Evolutionary conservation across 2,113 vertebrate species (phyloP), one percentile per base, ranked within the genome.

Genomic region (Ibidorhyncha struthersii): DNA sequence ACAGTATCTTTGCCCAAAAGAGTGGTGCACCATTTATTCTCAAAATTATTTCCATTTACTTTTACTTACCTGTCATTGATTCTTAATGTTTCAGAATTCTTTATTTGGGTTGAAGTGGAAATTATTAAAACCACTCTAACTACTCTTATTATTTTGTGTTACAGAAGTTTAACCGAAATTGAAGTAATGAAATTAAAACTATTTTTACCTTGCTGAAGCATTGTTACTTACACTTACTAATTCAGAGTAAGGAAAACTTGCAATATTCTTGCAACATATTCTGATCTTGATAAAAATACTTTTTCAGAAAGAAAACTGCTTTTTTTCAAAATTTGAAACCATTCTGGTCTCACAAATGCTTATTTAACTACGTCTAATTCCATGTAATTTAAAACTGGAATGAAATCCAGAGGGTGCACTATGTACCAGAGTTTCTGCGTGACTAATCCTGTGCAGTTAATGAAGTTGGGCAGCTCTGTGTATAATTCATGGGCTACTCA

Each of bases 401-500:
- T 45, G 81, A 87, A 90, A 91, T 94, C 78, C 93, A 85, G 91
- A 87, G 91, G 82, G 91, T 90, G 84, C n/a, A 21, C 30, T 43
- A 52, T 1, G 0, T 18, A 69, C 36, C 74, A 73, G 74, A 67
- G 61, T 90, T 91, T 96, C 92, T 93, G 84, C 92, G 52, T 97
- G 96, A 14, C 87, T 93, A 4, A 65, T 66, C 62, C 82, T 41
- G 45, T 53, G 87, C 62, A 34, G 74, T 41, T 96, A 92, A 96
- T 87, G 30, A 62, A 92, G 49, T 29, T 91, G 92, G 78, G 90
- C 96, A 96, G 90, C 93, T 82, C 73, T 62, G 73, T 96, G 91
- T 65, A 95, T 96, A 94, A 96, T 96, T 97, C 74, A 96, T 91
- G 96, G 92, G 92, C 61, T 85, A 8, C 58, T 88, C 82, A 21